phyloP scores from a whole-genome alignment of 2,888 invertebrate species.

The Himalopsyche kuldschensis region DNA sequence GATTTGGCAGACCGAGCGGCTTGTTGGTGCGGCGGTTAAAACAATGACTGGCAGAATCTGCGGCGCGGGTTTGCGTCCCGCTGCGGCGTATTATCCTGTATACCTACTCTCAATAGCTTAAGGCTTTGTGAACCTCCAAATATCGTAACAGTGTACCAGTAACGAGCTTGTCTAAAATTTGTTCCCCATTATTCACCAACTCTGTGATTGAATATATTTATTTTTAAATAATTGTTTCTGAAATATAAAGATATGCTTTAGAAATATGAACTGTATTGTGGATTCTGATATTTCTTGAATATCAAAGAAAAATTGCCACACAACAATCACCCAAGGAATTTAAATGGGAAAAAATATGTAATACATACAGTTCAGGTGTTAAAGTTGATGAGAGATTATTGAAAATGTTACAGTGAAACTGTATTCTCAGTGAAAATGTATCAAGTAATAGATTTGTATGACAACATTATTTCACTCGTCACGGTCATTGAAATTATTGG shows the following conservation, averaged over 20 bases:
- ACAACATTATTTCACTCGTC: too few species aligned
- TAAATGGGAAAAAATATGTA: too few species aligned
- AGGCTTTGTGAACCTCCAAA: neutral
- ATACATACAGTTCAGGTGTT: too few species aligned
- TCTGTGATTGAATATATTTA: neutral
- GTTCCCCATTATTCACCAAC: neutral
- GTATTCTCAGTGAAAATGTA: too few species aligned
- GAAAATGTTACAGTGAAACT: too few species aligned
- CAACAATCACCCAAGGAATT: too few species aligned
- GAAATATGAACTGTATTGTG: too few species aligned
- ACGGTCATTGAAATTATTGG: too few species aligned
- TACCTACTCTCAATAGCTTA: neutral
- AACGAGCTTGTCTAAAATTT: constrained; percentile 3
- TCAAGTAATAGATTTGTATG: too few species aligned
- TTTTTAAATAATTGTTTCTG: neutral
- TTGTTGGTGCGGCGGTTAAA: constrained; percentile 36
- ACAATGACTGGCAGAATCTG: constrained; percentile 39
- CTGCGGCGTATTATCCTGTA: constrained; percentile 36
- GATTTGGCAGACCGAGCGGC: constrained; percentile 29
- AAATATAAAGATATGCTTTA: neutral
- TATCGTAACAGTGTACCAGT: neutral
- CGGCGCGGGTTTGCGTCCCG: constrained; percentile 34
- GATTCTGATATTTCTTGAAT: too few species aligned
- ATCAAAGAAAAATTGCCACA: too few species aligned
- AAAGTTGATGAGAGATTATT: too few species aligned